phyloP scores from a whole-genome alignment of 2,888 invertebrate genomes.

The Megalurothrips usitatus region DNA sequence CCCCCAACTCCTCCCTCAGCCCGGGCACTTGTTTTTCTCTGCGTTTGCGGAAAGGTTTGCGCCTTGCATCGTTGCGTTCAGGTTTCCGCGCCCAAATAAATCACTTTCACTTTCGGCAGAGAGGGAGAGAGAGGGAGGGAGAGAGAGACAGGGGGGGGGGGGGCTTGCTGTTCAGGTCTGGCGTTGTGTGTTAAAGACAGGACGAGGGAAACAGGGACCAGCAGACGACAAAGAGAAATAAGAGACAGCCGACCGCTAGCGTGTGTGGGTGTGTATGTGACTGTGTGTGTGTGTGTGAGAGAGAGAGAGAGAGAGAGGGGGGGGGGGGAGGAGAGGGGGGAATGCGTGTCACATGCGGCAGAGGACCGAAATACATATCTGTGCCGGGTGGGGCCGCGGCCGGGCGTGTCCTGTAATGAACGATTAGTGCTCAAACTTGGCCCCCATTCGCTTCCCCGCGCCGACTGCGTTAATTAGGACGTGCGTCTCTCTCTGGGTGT shows the following conservation, averaged over 20 bases:
- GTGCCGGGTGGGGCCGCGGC: neutral
- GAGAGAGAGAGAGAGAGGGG: neutral
- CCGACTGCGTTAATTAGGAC: neutral
- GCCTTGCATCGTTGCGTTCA: neutral
- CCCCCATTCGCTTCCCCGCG: neutral
- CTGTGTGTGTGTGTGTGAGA: no score
- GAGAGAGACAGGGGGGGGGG: no score
- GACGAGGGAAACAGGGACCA: no score
- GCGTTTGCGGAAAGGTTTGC: neutral
- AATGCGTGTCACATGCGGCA: neutral
- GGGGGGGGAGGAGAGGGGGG: neutral
- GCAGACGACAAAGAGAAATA: no score
- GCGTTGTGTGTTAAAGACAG: no score
- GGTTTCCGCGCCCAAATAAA: neutral
- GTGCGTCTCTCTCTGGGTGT: neutral
- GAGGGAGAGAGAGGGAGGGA: no score
- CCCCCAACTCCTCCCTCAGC: neutral
- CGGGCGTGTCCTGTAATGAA: slow-evolving; percentile 30
- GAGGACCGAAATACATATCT: neutral
- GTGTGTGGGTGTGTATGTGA: no score
- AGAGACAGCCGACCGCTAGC: no score
- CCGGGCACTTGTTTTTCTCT: neutral
- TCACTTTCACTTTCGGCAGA: neutral
- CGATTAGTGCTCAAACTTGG: slow-evolving; percentile 18
- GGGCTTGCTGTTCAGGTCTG: no score